Evolutionary conservation across 2,797 vertebrate species (phyloP).

Genomic region (Sebastes reedi): DNA sequence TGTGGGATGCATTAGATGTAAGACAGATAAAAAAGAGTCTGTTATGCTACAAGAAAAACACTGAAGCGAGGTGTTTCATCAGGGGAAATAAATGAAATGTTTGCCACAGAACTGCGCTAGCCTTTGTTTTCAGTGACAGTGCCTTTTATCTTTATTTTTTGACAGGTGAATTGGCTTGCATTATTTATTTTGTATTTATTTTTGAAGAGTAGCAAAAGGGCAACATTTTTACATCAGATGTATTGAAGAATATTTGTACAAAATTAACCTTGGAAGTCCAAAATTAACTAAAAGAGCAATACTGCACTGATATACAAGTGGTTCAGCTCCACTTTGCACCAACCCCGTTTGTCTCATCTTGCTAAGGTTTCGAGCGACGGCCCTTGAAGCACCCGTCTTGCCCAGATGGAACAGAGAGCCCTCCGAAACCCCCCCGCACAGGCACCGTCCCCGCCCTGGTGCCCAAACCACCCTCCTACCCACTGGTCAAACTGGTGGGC

Average conservation of each 20-base stretch:
- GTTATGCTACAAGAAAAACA: background rate
- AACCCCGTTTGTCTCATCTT: background rate
- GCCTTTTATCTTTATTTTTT: constrained; percentile 2
- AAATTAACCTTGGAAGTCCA: background rate
- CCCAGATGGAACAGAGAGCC: constrained; percentile 82
- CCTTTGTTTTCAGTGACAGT: background rate
- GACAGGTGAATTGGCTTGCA: background rate
- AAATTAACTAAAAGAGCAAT: background rate
- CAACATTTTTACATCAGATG: background rate
- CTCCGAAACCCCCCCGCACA: constrained; percentile 87
- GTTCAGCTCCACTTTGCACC: background rate
- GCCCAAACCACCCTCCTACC: constrained; percentile 92
- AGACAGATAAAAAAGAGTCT: background rate
- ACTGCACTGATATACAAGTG: background rate
- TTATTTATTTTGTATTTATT: background rate
- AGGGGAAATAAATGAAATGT: constrained; percentile 13
- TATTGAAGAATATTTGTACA: background rate
- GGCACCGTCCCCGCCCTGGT: constrained; percentile 93
- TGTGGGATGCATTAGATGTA: background rate
- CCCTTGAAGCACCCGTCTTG: constrained; percentile 84
- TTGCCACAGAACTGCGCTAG: background rate
- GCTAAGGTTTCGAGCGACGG: constrained; percentile 88
- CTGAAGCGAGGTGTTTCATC: background rate
- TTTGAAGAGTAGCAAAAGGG: background rate
- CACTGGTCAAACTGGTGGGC: constrained; percentile 93